Conservation (phyloP, 1,140 invertebrate species). For the Diachasma alloeum region DNA sequence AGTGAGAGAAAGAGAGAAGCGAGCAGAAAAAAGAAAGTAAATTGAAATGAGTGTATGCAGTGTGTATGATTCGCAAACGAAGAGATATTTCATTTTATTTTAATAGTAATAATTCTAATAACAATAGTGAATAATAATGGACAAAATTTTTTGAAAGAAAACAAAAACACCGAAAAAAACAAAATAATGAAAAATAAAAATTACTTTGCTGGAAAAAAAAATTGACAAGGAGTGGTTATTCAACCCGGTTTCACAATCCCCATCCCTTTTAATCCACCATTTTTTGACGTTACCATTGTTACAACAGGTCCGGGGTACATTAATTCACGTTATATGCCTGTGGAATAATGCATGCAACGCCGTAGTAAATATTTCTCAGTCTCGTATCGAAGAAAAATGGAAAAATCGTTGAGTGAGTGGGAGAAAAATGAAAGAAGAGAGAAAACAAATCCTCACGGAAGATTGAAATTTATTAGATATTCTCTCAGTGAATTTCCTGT, state of each 20-base stretch:
- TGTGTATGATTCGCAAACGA: neutral
- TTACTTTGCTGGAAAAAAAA: conserved; percentile 45
- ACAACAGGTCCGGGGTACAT: neutral
- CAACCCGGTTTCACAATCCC: conserved; percentile 51
- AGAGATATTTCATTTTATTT: neutral
- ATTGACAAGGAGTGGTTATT: conserved; percentile 61
- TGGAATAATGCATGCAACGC: neutral
- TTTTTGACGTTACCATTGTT: neutral
- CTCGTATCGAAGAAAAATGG: neutral
- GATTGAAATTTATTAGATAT: neutral
- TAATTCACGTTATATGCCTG: neutral
- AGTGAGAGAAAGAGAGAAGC: neutral
- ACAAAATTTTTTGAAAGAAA: conserved; percentile 12
- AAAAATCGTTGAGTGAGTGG: neutral
- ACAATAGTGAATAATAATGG: conserved; percentile 6
- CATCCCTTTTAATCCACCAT: conserved; percentile 33
- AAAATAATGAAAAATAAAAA: conserved; percentile 28
- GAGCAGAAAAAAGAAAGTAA: neutral
- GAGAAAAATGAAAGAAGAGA: neutral
- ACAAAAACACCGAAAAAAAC: conserved; percentile 27
- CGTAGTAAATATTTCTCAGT: neutral
- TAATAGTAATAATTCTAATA: conserved; percentile 7
- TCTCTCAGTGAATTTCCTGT: neutral
- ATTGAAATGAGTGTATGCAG: neutral
- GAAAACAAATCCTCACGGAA: neutral